Percentiles rank a stretch among this genome's conserved stretches.
phyloP scores from a whole-genome alignment of 1,140 invertebrate genomes.

The Pissodes strobi region DNA sequence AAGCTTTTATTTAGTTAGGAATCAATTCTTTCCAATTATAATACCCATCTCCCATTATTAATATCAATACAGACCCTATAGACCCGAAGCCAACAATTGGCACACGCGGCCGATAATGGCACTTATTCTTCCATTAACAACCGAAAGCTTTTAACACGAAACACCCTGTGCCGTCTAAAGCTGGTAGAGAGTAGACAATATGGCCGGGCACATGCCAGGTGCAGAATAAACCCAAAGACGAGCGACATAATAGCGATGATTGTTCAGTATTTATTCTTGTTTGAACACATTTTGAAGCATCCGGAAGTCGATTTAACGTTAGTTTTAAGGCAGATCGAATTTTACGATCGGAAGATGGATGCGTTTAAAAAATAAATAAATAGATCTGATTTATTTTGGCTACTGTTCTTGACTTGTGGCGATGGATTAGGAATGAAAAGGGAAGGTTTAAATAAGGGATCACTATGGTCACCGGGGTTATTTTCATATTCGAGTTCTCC shows the following conservation, averaged over 20 bases:
- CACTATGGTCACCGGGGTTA: too few species aligned
- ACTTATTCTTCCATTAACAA: conserved; percentile 10
- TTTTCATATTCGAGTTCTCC: too few species aligned
- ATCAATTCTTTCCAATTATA: too few species aligned
- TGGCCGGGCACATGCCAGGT: conserved; percentile 19
- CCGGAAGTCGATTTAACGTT: conserved; percentile 7
- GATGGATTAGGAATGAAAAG: too few species aligned
- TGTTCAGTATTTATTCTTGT: conserved; percentile 5
- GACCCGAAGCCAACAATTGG: conserved; percentile 11
- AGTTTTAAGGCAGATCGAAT: background rate
- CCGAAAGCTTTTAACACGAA: conserved; percentile 10
- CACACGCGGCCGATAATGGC: conserved; percentile 5
- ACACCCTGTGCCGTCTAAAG: conserved; percentile 9
- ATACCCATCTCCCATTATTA: too few species aligned
- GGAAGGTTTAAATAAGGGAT: too few species aligned
- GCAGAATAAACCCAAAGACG: conserved; percentile 12
- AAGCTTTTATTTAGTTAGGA: too few species aligned
- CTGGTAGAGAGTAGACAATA: conserved; percentile 9
- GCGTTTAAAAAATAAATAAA: too few species aligned
- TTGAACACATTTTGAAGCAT: conserved; percentile 6
- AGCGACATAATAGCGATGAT: conserved; percentile 13
- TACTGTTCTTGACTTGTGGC: too few species aligned
- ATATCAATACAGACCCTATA: background rate
- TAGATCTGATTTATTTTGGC: too few species aligned
- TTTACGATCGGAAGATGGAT: background rate